A percentile compares a stretch with the other conserved stretches of the same genome.
Evolutionary conservation across 2,797 vertebrate genomes (phyloP).

Genomic region (Tokudaia tokunoshimensis): DNA sequence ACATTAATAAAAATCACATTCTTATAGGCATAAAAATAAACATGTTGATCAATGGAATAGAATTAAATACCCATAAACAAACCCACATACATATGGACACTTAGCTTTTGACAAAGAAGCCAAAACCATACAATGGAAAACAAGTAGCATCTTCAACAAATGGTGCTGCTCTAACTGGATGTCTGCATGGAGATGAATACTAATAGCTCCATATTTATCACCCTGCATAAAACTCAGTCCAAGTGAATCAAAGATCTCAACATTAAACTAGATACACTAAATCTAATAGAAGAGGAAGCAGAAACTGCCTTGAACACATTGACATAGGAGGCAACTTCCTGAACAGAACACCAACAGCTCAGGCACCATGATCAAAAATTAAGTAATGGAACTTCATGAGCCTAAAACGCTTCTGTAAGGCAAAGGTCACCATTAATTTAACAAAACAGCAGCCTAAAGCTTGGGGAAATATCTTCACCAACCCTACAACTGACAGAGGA

Average conservation of each 20-base stretch:
- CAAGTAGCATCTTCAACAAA: not conserved
- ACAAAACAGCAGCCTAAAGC: not conserved
- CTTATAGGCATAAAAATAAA: not conserved
- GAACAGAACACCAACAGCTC: not conserved
- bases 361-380: not conserved
- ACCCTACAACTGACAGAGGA: not conserved
- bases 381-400: not conserved
- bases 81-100: not conserved
- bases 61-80: not conserved
- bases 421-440: not conserved
- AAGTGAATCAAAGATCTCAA: not conserved
- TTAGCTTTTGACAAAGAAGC: not conserved
- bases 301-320: too few relatives aligned
- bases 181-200: not conserved
- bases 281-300: not conserved
- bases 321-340: not conserved
- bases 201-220: not conserved
- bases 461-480: not conserved
- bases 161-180: not conserved
- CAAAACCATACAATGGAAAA: not conserved
- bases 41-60: not conserved
- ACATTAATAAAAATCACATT: not conserved
- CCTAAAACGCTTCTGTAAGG: not conserved
- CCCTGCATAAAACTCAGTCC: not conserved
- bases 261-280: not conserved